Evolutionary conservation across 92 coral and sea anemone genomes (phyloP), one percentile per base, ranked within the genome.

Genomic region (Bergia sp.): DNA sequence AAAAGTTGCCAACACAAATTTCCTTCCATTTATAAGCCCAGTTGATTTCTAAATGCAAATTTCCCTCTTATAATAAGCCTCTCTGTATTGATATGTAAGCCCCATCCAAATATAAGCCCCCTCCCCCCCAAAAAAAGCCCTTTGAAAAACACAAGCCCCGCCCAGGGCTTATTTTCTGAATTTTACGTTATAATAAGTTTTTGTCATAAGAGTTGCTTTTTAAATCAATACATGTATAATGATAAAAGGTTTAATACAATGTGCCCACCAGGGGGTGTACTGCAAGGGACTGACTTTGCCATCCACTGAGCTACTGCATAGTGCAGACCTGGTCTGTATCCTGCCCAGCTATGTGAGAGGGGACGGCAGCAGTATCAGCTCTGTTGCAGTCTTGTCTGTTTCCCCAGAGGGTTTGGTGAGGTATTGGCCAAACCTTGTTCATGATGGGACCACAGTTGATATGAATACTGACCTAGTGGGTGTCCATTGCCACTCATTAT

Each of bases 331-430:
- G 65, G 97, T 97, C 0, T 89, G 96, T 69, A 69, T 95, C 65
- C 37, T 97, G 76, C 95, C 94, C 7, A 91, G 95, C 80, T 42
- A 90, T 49, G 82, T 88, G 40, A 85, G 89, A 15, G 85, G 91
- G 41, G 98, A 95, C 21, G 82, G 86, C 15, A 82, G 91, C 72
- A 93, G 90, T 44, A 87, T 91, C 69, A 93, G 95, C 47, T 93
- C 96, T 18, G 93, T 93, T 0, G 93, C 98, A 10, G 88, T 97
- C 12, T 90, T 97, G 91, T 94, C 94, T 11, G 97, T 91, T 8
- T 95, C 99, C 21, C 99, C 98, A 40, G 99, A 97, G 74, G 99
- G 99, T 40, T 50, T 93, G 86, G 97, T 97, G 13, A 93, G 98
- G 41, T 95, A 97, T 74, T 97, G 99, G 99, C 98, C 99, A 0